Conservation (phyloP, 2,888 invertebrate genomes). For the Herminia tarsipennalis region DNA sequence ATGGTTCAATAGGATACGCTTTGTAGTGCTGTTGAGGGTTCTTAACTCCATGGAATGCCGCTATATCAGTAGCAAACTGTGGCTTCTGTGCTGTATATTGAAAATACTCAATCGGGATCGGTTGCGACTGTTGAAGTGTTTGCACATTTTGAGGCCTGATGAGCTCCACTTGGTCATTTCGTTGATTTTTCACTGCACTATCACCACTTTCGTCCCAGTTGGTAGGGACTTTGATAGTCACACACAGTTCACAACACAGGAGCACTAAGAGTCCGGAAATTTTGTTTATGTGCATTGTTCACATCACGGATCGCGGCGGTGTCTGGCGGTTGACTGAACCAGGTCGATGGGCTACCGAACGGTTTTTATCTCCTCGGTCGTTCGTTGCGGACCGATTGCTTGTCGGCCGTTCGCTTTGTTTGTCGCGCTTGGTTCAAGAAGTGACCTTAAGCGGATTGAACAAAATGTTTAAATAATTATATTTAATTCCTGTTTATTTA, state of each 20-base stretch:
- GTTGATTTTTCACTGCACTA: slow-evolving; percentile 67
- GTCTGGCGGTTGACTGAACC: slow-evolving; percentile 75
- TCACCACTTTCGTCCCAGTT: slow-evolving; percentile 60
- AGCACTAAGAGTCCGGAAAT: slow-evolving; percentile 59
- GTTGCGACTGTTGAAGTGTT: slow-evolving; percentile 19
- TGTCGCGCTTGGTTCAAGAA: slow-evolving; percentile 47
- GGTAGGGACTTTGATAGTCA: slow-evolving; percentile 70
- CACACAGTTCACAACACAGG: slow-evolving; percentile 68
- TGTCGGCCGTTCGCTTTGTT: slow-evolving; percentile 70
- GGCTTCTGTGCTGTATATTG: slow-evolving; percentile 75
- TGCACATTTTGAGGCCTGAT: slow-evolving; percentile 40
- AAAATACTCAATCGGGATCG: slow-evolving; percentile 69
- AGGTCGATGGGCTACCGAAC: slow-evolving; percentile 61
- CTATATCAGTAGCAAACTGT: slow-evolving; percentile 71
- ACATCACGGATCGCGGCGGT: slow-evolving; percentile 75
- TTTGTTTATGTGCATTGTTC: slow-evolving; percentile 70
- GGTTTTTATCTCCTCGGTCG: slow-evolving; percentile 83
- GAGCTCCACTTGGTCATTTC: slow-evolving; percentile 43
- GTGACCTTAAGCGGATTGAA: slow-evolving; percentile 32
- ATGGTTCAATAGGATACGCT: slow-evolving; percentile 66
- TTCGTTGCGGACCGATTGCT: slow-evolving; percentile 77
- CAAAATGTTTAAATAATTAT: too few relatives aligned
- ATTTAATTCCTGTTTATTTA: too few relatives aligned
- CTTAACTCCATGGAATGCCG: slow-evolving; percentile 70
- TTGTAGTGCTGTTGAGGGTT: slow-evolving; percentile 68